Evolutionary conservation across 2,797 vertebrate genomes (phyloP).

Genomic region (Xyrichtys novacula): DNA sequence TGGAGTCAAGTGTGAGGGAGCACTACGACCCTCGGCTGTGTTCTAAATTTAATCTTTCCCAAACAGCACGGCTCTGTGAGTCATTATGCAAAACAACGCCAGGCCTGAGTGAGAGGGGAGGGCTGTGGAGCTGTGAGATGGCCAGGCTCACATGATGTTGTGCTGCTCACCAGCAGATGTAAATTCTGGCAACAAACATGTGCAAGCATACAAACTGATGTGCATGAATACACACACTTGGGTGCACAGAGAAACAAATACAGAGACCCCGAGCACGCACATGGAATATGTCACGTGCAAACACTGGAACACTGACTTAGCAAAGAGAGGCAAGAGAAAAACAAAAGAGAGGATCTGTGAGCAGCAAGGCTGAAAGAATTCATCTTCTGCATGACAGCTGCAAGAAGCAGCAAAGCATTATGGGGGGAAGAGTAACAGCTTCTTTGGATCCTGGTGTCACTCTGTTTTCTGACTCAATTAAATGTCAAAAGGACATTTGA

Average conservation of each 20-base stretch:
- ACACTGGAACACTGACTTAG: conserved; percentile 13
- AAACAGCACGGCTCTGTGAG: conserved; percentile 60
- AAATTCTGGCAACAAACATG: conserved; percentile 36
- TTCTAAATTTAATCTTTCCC: conserved; percentile 77
- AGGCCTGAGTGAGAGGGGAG: conserved; percentile 19
- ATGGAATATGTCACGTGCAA: conserved; percentile 9
- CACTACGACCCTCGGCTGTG: conserved; percentile 59
- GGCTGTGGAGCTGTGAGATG: neutral
- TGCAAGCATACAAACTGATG: conserved; percentile 18
- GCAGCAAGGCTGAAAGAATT: conserved; percentile 15
- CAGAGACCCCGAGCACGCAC: neutral
- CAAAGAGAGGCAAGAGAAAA: conserved; percentile 24
- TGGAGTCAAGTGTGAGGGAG: conserved; percentile 30
- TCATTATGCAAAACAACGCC: conserved; percentile 65
- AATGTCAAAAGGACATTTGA: neutral
- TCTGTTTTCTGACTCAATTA: neutral
- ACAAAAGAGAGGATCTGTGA: neutral
- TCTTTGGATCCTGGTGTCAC: conserved; percentile 13
- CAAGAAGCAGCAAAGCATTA: conserved; percentile 27
- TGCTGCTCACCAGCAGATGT: conserved; percentile 23
- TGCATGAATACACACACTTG: conserved; percentile 1
- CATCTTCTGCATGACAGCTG: conserved; percentile 13
- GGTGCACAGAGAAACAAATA: conserved; percentile 10
- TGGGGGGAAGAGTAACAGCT: conserved; percentile 23
- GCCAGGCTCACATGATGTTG: conserved; percentile 14